Evolutionary conservation across 2,113 vertebrate species (phyloP), one percentile per base, ranked within the genome.

Genomic region (Ciconia boyciana): DNA sequence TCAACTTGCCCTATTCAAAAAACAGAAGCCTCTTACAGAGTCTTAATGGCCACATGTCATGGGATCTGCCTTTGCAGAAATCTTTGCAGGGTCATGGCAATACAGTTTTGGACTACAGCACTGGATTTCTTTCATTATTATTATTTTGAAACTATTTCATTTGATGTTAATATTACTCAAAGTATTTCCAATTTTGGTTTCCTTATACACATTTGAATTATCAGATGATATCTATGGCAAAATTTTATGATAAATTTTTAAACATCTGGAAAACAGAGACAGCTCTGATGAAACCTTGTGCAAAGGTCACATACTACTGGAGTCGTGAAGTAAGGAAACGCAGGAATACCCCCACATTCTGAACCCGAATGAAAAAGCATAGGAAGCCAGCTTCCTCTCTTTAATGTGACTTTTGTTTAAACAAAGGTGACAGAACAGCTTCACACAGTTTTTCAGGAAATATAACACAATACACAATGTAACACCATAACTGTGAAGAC

Each of bases 391-490:
- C 54, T 94, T 96, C 84, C 65, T 78, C 39, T 51, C 52, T 76
- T 86, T 49, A 69, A 61, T 7, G 34, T 7, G 13, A 52, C 66
- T 72, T 92, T 51, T 76, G 82, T 95, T 89, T 80, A 90, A 76
- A 36, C 36, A 87, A 49, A 9, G 12, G 19, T 46, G 29, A 81
- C 65, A 88, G 18, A 94, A 71, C 19, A 78, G 65, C n/a, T 75
- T 87, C 70, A 65, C 57, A 77, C 8, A 84, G n/a, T 43, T 88
- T 90, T 88, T 88, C 83, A 84, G 89, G 87, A 97, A 95, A 83
- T 58, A n/a, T 1, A 36, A 69, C 25, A 95, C 76, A 95, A 90
- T 89, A 74, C 52, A 92, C 79, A 89, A 55, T 65, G n/a, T 52
- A 89, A 44, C 18, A 44, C 54, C 36, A 36, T 39, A 80, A 65